phyloP scores from a whole-genome alignment of 2,113 vertebrate species.

The Macrotus californicus region DNA sequence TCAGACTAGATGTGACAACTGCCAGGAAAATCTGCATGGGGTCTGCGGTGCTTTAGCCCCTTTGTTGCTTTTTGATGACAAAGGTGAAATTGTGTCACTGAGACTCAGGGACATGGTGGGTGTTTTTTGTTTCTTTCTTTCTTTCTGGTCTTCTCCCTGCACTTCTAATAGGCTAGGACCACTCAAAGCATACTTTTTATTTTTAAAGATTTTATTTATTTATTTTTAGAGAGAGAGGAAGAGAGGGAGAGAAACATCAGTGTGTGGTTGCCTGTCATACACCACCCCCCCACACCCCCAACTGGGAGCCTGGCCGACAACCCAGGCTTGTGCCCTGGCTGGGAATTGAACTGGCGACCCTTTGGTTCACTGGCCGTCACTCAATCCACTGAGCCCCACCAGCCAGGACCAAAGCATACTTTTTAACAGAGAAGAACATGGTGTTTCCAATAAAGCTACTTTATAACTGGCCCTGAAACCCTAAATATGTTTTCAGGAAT shows the following conservation, averaged over 20 bases:
- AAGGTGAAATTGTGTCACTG: not conserved
- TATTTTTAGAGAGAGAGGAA: too few relatives aligned
- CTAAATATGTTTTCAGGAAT: not conserved
- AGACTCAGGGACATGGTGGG: not conserved
- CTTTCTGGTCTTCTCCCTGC: not conserved
- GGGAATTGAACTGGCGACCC: too few relatives aligned
- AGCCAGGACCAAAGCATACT: not conserved
- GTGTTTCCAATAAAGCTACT: constrained; percentile 5
- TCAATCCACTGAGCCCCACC: too few relatives aligned
- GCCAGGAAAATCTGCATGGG: not conserved
- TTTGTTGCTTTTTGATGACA: not conserved
- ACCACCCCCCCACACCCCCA: too few relatives aligned
- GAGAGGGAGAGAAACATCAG: too few relatives aligned
- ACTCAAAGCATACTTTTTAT: not conserved
- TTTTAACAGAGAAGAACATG: not conserved
- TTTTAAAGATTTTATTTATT: too few relatives aligned
- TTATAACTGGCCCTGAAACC: not conserved
- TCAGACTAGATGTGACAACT: not conserved
- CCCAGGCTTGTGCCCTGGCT: too few relatives aligned
- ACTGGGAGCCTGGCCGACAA: too few relatives aligned
- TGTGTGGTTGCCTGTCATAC: too few relatives aligned
- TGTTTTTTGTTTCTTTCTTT: not conserved
- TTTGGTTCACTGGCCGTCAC: too few relatives aligned
- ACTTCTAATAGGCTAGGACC: not conserved
- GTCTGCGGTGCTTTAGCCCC: not conserved